phyloP scores from a whole-genome alignment of 2,888 invertebrate species.

The Agrotis exclamationis region DNA sequence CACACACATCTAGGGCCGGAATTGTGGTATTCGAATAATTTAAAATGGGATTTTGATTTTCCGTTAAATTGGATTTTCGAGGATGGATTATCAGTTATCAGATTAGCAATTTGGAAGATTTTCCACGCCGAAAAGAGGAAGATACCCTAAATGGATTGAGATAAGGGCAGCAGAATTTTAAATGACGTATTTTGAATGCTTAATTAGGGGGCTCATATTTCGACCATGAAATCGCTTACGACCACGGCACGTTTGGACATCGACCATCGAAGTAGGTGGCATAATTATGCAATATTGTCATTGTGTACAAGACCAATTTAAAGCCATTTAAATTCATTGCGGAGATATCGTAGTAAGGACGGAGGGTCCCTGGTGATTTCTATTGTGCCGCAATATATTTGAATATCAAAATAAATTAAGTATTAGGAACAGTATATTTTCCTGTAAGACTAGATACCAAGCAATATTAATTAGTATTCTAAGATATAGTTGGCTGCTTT shows the following conservation, averaged over 20 bases:
- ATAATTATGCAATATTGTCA: constrained; percentile 29
- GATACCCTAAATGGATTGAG: too few species aligned
- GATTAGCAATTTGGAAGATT: too few species aligned
- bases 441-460: constrained; percentile 10
- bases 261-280: constrained; percentile 1
- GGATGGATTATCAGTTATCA: too few species aligned
- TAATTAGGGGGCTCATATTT: background rate
- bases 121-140: too few species aligned
- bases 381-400: constrained; percentile 45
- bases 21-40: background rate
- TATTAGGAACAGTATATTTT: too few species aligned
- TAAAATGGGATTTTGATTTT: background rate
- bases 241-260: background rate
- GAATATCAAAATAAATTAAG: constrained; percentile 32
- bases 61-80: too few species aligned
- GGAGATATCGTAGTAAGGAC: constrained; percentile 25
- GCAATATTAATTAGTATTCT: constrained; percentile 22
- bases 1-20: background rate
- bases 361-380: constrained; percentile 35
- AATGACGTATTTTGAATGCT: background rate
- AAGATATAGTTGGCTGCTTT: constrained; percentile 6
- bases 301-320: constrained; percentile 41
- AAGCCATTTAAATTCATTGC: constrained; percentile 54
- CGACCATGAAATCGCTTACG: background rate
- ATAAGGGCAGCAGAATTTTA: too few species aligned